Base-by-base conservation (phyloP, 2,113 vertebrate species). In the Candoia aspera region DNA sequence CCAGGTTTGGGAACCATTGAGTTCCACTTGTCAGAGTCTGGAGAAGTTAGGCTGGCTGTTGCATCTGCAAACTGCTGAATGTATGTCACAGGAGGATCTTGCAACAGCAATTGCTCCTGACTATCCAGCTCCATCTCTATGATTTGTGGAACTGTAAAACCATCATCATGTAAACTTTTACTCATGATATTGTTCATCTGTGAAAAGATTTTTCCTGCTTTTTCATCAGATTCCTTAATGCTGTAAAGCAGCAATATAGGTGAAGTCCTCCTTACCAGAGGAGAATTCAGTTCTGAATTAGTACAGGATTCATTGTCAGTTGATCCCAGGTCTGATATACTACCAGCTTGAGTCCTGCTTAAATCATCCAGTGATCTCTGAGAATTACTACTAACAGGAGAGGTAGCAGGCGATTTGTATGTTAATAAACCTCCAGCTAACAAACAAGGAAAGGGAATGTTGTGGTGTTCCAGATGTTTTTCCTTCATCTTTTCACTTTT, bases 61-160 rank as follows among this genome's bases (percentile, higher is more conserved):
- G 98, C 99, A 91, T 99, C 99, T 60, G 99, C 99, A 94, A 99
- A 99, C 94, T 99, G 99, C 96, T 99, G 99, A 94, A 99, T 99
- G 73, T 99, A 99, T 2, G 98, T 99, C 96, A 99, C 99, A 90
- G 99, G 99, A 2, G 99, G 99, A 94, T 99, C 99, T 98, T 99
- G 99, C 42, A 99, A 98, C 87, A 99, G 97, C 89, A 99, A 97
- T 96, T 99, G 99, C 88, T 99, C 99, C 53, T 99, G 99, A 60
- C 98, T 98, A 96, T 99, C 99, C 88, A 99, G 98, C 96, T 99
- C 99, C 99, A 99, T 99, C 95, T 99, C 99, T 93, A 99, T 99
- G 93, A 99, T 99, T 97, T 99, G 99, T 2, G 99, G 99, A 96
- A 99, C 98, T 6, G 99, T 99, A 96, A 99, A 99, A 96, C 98